A percentile compares a stretch with the other conserved stretches of the same genome.
Evolutionary conservation across 2,888 invertebrate genomes (phyloP).

Genomic region (Standfussiana lucernea): DNA sequence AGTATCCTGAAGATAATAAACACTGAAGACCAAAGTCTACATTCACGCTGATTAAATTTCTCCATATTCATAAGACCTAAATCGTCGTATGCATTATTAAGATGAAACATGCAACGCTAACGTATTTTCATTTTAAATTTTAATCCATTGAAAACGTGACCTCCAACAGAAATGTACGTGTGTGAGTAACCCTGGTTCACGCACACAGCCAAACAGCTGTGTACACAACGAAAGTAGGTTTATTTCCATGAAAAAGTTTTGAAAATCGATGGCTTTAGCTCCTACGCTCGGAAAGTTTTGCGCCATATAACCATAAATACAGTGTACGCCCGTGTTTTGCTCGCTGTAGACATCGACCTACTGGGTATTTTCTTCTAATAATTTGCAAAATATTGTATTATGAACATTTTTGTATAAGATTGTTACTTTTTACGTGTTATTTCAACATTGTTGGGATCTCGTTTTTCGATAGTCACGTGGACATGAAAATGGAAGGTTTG

Average conservation of each 20-base stretch:
- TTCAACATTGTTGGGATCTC: slow-evolving; percentile 31
- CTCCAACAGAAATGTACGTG: slow-evolving; percentile 74
- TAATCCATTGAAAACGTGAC: slow-evolving; percentile 80
- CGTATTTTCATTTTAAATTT: slow-evolving; percentile 63
- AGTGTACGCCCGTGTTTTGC: slow-evolving; percentile 86
- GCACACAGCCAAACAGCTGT: slow-evolving; percentile 77
- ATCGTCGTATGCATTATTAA: slow-evolving; percentile 36
- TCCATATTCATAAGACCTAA: slow-evolving; percentile 38
- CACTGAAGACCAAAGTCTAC: slow-evolving; percentile 6
- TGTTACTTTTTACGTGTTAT: slow-evolving; percentile 54
- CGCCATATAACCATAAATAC: slow-evolving; percentile 90
- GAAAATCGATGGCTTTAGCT: slow-evolving; percentile 91
- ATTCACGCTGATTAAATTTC: slow-evolving; percentile 5
- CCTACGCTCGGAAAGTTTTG: slow-evolving; percentile 89
- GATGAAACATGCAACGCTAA: slow-evolving; percentile 33
- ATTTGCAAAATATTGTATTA: slow-evolving; percentile 77
- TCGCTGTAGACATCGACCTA: slow-evolving; percentile 78
- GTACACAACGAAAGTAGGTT: slow-evolving; percentile 90
- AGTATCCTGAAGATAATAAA: neutral
- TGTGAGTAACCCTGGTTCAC: slow-evolving; percentile 78
- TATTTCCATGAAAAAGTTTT: slow-evolving; percentile 91
- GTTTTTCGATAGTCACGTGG: slow-evolving; percentile 39
- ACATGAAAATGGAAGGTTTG: slow-evolving; percentile 19
- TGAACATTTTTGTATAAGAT: slow-evolving; percentile 70
- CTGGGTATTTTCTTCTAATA: slow-evolving; percentile 80